Base-by-base conservation (phyloP, 2,888 invertebrate species). In the Latrodectus hesperus region DNA sequence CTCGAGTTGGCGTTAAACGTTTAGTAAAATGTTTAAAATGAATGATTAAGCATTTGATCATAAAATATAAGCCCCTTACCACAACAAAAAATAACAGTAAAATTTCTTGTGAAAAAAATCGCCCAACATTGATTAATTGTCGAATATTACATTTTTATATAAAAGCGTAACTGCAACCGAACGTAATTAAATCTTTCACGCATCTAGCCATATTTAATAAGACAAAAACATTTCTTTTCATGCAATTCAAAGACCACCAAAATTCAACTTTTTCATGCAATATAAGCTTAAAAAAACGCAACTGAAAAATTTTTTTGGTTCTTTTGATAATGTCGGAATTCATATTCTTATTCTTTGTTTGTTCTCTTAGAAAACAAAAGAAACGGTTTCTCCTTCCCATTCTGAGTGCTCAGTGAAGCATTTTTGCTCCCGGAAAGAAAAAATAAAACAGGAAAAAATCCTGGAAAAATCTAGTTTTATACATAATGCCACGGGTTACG, bases 401-500 rank as follows among this genome's bases (percentile, higher is more conserved):
- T 74, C 81, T 76, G 68, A 77, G 76, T 77, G 86, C 26, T 82
- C 77, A 77, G 72, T 67, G 81, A 77, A 72, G 76, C 86, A 70
- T 81, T 84, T 60, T 52, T 51, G 52, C 52, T 0, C 73, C 51
- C 26, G 67, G 73, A 80, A 80, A 86, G 49, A 60, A 60, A 82
- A 70, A 60, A 60, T 16, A 60, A 60, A 60, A 60, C 60, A 16
- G 12, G 60, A 60, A 11, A 60, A 60, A 60, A 60, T 38, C 38
- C 60, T 60, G 60, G 60, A 60, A 60, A 60, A 60, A 60, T 60
- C 60, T 60, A 60, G 38, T 67, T 67, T 76, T 76, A 49, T 65
- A 67, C 52, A 76, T 76, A 51, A 76, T 76, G 80, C 75, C 80
- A 87, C 86, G 67, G 81, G 86, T 87, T 87, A 87, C 86, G 80